Percentiles rank a stretch among this genome's conserved stretches.
These are phyloP conservation scores for Thumatha senex DNA, from an alignment of 2,888 invertebrate species.

Conservation along the genomic window DNA sequence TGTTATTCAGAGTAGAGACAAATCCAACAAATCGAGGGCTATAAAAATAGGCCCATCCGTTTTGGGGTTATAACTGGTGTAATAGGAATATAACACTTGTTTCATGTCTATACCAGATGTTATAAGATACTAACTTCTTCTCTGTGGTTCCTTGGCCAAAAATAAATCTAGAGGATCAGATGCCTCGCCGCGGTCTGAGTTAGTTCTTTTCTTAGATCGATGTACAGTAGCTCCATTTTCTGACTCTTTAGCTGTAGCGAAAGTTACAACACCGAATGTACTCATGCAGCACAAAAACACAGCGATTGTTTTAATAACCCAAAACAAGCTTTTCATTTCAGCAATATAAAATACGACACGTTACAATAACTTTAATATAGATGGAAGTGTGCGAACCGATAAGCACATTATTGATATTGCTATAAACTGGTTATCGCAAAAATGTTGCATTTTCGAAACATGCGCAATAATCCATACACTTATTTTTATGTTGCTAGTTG, in stretches of 20 bases:
- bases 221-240: constrained; percentile 22
- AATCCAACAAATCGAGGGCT: no score
- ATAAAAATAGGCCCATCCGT: no score
- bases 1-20: no score
- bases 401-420: constrained; percentile 49
- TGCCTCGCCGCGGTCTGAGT: background rate
- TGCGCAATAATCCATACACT: constrained; percentile 5
- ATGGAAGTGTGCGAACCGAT: constrained; percentile 34
- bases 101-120: background rate
- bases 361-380: constrained; percentile 33
- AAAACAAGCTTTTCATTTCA: constrained; percentile 20
- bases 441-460: constrained; percentile 22
- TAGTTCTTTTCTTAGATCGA: background rate
- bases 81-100: no score
- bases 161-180: constrained; percentile 36
- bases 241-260: constrained; percentile 39
- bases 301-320: constrained; percentile 7
- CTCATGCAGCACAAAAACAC: constrained; percentile 12
- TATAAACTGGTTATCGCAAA: constrained; percentile 50
- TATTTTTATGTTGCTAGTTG: background rate
- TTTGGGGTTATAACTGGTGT: no score
- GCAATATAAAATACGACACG: constrained; percentile 21
- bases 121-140: constrained; percentile 31
- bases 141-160: constrained; percentile 12
- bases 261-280: constrained; percentile 12